Evolutionary conservation across 30 jellyfish, hydroid and myxozoan species (phyloP).

Genomic region (Haliclystus octoradiatus): DNA sequence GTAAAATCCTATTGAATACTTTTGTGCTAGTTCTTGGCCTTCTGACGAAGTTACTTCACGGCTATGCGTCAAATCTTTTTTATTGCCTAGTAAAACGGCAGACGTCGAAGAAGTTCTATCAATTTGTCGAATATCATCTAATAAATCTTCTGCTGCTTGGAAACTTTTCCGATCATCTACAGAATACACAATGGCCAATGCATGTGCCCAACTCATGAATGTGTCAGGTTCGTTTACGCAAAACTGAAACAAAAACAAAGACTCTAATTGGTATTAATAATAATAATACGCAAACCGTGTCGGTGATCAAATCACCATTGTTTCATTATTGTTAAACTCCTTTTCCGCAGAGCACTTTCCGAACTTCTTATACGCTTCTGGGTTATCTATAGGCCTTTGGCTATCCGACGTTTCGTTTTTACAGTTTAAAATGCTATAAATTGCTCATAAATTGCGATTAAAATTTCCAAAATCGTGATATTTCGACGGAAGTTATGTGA

Average conservation of each 20-base stretch:
- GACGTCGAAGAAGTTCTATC: conserved; percentile 50
- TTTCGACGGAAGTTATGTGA: too few species aligned
- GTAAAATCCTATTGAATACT: conserved; percentile 50
- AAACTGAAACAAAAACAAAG: conserved; percentile 24
- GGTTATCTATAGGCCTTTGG: too few species aligned
- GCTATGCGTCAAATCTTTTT: conserved; percentile 49
- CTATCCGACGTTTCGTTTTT: too few species aligned
- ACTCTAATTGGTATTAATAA: too few species aligned
- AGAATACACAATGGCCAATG: conserved; percentile 63
- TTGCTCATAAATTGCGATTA: too few species aligned
- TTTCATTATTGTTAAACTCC: too few species aligned
- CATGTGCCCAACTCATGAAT: conserved; percentile 70
- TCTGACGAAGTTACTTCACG: conserved; percentile 58
- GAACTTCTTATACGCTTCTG: too few species aligned
- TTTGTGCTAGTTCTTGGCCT: conserved; percentile 60
- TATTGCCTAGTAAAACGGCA: conserved; percentile 67
- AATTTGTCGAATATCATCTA: conserved; percentile 48
- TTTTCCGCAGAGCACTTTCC: too few species aligned
- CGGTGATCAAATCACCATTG: too few species aligned
- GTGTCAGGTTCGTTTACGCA: conserved; percentile 55
- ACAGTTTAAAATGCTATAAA: too few species aligned
- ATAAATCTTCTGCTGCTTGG: conserved; percentile 42
- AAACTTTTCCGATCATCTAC: conserved; percentile 62
- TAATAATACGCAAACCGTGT: too few species aligned
- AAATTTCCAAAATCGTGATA: too few species aligned